These are phyloP conservation scores for Tragulus kanchil DNA, from an alignment of 2,113 vertebrate genomes.

Conservation along the genomic window DNA sequence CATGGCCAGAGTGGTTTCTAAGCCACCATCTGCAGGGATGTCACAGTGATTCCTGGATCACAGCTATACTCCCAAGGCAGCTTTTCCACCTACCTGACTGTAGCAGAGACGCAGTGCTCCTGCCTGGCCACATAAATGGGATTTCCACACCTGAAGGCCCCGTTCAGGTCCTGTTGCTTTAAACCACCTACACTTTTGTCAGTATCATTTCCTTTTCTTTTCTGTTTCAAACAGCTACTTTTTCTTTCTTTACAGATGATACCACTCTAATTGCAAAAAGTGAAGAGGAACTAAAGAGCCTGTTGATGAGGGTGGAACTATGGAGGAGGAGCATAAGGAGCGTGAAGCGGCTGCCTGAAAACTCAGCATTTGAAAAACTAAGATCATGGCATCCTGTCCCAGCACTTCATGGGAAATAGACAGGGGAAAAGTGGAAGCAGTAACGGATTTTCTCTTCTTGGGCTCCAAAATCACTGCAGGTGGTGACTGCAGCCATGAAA, in stretches of 20 bases:
- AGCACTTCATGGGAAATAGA: not conserved
- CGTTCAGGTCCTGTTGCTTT: not conserved
- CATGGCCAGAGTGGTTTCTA: not conserved
- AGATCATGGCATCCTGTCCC: not conserved
- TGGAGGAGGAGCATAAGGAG: not conserved
- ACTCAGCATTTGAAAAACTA: not conserved
- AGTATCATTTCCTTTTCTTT: not conserved
- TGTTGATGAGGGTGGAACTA: not conserved
- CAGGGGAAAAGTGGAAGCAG: not conserved
- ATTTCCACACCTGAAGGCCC: not conserved
- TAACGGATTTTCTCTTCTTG: not conserved
- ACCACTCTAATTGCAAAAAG: not conserved
- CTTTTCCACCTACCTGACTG: not conserved
- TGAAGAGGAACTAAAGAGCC: not conserved
- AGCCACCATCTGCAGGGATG: not conserved
- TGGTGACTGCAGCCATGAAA: not conserved
- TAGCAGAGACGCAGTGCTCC: not conserved
- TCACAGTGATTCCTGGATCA: not conserved
- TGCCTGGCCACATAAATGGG: not conserved
- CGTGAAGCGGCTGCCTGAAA: not conserved
- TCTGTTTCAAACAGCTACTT: constrained; percentile 7
- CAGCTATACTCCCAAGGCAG: not conserved
- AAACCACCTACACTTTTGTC: not conserved
- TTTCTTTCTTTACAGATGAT: not conserved
- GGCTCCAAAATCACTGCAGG: not conserved